Evolutionary conservation across 2,113 vertebrate genomes (phyloP), one percentile per base, ranked within the genome.

Genomic region (Trematomus loennbergii): DNA sequence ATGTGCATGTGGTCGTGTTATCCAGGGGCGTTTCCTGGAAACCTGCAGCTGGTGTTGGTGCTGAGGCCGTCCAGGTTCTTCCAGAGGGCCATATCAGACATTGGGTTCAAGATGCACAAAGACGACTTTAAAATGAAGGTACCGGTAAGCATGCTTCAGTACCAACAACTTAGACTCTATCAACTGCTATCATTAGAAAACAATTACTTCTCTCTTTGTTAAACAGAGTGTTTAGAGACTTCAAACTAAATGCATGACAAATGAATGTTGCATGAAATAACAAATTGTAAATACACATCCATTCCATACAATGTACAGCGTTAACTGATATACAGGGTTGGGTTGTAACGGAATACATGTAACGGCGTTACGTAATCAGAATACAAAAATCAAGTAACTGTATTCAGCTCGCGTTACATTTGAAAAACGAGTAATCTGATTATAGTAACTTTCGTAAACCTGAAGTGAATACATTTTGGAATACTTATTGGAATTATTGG

Each of bases 121-220:
- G 97, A 98, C 91, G 97, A 99, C 92, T 98, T 98, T 94, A 98
- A 97, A 96, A 97, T 97, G 96, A 99, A 99, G 96, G 98, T 99
- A 96, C 96, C 95, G 95, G 96, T 97, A 96, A 97, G 96, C 94
- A 90, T 94, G 88, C 78, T 48, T 72, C 22, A 33, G 2, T 22
- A 52, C 11, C 46, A 50, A 22, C 18, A 43, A 16, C 12, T 29
- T 8, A 6, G 15, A 50, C 45, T 33, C 36, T 12, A 45, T 68
- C 12, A 29, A 29, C 8, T 50, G 43, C 43, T 33, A 43, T 53
- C 66, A 43, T 17, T 2, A 5, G 45, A 4, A 29, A 65, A 48
- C 12, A 9, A 46, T 22, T 10, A 8, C 25, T 64, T 25, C 0
- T 33, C 36, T 18, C 29, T 7, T 18, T 36, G 15, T 3, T 17